Conservation (phyloP, 2,797 vertebrate genomes). For the Hylomyscus alleni region DNA sequence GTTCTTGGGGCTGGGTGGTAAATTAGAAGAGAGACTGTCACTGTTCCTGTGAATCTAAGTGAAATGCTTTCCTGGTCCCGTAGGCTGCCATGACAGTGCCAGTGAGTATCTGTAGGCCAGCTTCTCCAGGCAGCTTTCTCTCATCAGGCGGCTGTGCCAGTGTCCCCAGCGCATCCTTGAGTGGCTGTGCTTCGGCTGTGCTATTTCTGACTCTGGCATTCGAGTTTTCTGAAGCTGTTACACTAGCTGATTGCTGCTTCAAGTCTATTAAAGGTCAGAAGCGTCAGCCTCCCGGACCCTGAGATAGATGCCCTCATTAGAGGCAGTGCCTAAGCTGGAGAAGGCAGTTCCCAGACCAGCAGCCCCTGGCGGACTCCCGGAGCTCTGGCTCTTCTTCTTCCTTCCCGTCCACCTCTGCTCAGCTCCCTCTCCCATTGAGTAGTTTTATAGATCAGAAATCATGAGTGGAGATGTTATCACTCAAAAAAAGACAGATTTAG, state of each 20-base stretch:
- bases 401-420: neutral
- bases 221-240: conserved; percentile 61
- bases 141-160: neutral
- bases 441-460: neutral
- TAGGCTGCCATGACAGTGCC: fast-evolving
- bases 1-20: neutral
- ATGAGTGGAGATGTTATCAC: neutral
- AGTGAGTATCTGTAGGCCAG: neutral
- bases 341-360: neutral
- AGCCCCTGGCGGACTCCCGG: neutral
- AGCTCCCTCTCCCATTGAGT: neutral
- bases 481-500: neutral
- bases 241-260: conserved; percentile 36
- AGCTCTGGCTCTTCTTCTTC: neutral
- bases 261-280: conserved; percentile 75
- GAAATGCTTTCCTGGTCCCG: neutral
- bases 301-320: neutral
- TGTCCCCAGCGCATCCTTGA: neutral
- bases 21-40: neutral
- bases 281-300: conserved; percentile 8
- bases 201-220: conserved; percentile 79
- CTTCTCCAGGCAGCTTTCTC: neutral
- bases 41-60: neutral
- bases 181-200: neutral
- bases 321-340: neutral